Conservation (phyloP, 2,888 invertebrate genomes). For the Erynnis tages region DNA sequence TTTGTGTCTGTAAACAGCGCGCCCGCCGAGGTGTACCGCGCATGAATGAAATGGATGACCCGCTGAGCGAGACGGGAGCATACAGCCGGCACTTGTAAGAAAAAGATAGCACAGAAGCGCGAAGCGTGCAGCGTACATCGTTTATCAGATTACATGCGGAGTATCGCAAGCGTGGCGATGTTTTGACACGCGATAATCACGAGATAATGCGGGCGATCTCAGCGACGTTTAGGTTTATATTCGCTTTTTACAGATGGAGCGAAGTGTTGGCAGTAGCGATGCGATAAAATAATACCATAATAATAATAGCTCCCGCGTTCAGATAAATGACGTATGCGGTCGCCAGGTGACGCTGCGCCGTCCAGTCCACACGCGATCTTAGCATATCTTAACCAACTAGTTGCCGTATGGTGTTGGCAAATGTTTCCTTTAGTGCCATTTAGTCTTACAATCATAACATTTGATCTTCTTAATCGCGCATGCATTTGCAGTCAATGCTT, state of each 20-base stretch:
- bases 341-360: slow-evolving; percentile 47
- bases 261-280: slow-evolving; percentile 55
- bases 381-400: slow-evolving; percentile 38
- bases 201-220: slow-evolving; percentile 81
- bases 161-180: slow-evolving; percentile 82
- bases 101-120: slow-evolving; percentile 56
- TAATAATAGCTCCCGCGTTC: slow-evolving; percentile 54
- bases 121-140: slow-evolving; percentile 81
- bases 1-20: slow-evolving; percentile 82
- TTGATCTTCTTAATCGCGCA: slow-evolving; percentile 30
- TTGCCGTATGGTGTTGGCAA: slow-evolving; percentile 38
- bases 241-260: slow-evolving; percentile 70
- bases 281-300: slow-evolving; percentile 60
- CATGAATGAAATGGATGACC: slow-evolving; percentile 81
- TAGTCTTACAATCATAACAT: slow-evolving; percentile 33
- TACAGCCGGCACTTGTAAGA: slow-evolving; percentile 42
- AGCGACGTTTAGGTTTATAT: slow-evolving; percentile 78
- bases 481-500: not conserved
- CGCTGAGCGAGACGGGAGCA: slow-evolving; percentile 52
- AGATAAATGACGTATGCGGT: slow-evolving; percentile 53
- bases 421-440: slow-evolving; percentile 36
- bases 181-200: slow-evolving; percentile 83
- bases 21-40: slow-evolving; percentile 76
- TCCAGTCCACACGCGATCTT: slow-evolving; percentile 40
- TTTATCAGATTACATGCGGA: slow-evolving; percentile 83